phyloP scores from a whole-genome alignment of 2,113 vertebrate genomes.

The Lota lota region DNA sequence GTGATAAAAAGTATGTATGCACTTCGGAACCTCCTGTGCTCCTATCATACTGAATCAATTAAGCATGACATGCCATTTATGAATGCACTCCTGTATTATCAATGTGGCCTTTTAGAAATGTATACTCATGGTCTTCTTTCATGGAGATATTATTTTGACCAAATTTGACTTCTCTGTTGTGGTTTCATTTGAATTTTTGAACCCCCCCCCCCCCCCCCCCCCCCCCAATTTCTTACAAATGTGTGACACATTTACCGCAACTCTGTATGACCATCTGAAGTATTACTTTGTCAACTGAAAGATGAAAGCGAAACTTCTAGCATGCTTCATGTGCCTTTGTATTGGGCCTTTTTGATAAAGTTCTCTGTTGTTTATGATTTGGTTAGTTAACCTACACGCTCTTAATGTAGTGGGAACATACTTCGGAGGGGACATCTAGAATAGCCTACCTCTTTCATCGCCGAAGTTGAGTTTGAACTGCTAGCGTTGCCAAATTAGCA shows the following conservation, averaged over 20 bases:
- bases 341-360: conserved; percentile 10
- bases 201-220: too few relatives aligned
- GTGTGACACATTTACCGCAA: conserved; percentile 24
- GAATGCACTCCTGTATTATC: conserved; percentile 17
- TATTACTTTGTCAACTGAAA: conserved; percentile 30
- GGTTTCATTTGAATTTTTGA: conserved; percentile 8
- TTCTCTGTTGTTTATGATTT: too few relatives aligned
- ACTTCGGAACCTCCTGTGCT: conserved; percentile 19
- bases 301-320: conserved; percentile 19
- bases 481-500: too few relatives aligned
- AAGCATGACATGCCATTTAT: conserved; percentile 43
- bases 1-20: conserved; percentile 3
- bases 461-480: too few relatives aligned
- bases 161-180: conserved; percentile 21
- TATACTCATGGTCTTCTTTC: conserved; percentile 35
- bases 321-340: conserved; percentile 60
- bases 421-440: too few relatives aligned
- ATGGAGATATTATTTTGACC: conserved; percentile 42
- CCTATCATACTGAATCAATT: conserved; percentile 29
- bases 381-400: too few relatives aligned
- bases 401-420: too few relatives aligned
- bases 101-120: conserved; percentile 1
- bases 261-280: conserved; percentile 11
- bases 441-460: too few relatives aligned
- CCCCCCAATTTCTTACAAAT: background rate